Conservation (phyloP, 1,140 invertebrate species). For the Cydia amplana region DNA sequence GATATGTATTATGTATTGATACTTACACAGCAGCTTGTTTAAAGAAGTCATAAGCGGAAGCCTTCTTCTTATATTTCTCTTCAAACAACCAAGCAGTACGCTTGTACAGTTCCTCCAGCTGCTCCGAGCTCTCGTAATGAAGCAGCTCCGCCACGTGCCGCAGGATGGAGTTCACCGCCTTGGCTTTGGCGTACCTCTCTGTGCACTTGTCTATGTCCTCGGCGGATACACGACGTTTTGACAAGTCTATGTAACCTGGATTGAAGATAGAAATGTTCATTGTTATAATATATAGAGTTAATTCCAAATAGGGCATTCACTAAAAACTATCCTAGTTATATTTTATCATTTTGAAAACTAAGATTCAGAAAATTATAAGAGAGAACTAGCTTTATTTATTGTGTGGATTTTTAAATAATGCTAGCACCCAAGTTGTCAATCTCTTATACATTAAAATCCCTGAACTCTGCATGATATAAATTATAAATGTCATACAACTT, state of each 20-base stretch:
- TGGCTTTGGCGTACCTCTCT: slow-evolving; percentile 98
- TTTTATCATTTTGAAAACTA: too few relatives aligned
- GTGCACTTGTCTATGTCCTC: slow-evolving; percentile 99
- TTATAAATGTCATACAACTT: too few relatives aligned
- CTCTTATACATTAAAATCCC: too few relatives aligned
- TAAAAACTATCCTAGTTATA: too few relatives aligned
- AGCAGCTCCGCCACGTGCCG: slow-evolving; percentile 98
- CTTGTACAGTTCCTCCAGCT: slow-evolving; percentile 96
- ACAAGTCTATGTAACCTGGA: slow-evolving; percentile 98
- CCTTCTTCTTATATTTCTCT: slow-evolving; percentile 97
- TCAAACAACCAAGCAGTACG: slow-evolving; percentile 99
- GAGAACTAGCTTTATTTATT: too few relatives aligned
- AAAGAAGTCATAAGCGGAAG: slow-evolving; percentile 98
- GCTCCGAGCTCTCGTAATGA: slow-evolving; percentile 93
- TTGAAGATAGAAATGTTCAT: slow-evolving; percentile 21
- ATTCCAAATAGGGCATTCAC: too few relatives aligned
- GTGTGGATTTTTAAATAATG: too few relatives aligned
- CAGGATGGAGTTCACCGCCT: slow-evolving; percentile 98
- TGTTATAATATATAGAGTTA: too few relatives aligned
- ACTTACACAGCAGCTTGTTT: slow-evolving; percentile 98
- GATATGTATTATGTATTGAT: too few relatives aligned
- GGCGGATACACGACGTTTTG: slow-evolving; percentile 97
- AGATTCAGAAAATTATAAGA: too few relatives aligned
- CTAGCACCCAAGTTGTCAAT: too few relatives aligned
- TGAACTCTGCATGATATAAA: too few relatives aligned